phyloP scores from a whole-genome alignment of 2,113 vertebrate species.

The Irena cyanogastra region DNA sequence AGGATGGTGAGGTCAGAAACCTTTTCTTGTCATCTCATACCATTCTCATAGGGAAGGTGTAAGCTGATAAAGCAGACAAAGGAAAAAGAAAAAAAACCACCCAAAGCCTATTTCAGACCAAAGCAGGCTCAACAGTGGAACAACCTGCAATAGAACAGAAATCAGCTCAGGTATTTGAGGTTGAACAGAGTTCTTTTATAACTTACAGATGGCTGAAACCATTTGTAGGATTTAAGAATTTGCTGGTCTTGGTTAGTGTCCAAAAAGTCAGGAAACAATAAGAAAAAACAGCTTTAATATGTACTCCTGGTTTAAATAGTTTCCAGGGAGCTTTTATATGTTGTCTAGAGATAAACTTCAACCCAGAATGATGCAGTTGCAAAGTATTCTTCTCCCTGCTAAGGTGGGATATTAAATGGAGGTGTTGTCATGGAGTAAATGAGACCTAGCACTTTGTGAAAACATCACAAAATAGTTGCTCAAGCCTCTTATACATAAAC shows the following conservation, averaged over 20 bases:
- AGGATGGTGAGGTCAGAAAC: background rate
- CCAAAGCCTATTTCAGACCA: background rate
- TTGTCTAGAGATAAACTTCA: slow-evolving; percentile 1
- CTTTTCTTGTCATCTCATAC: background rate
- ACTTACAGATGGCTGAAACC: slow-evolving; percentile 24
- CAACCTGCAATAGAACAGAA: background rate
- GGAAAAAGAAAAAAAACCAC: background rate
- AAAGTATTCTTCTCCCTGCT: background rate
- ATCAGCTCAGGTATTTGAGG: background rate
- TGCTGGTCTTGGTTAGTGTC: slow-evolving; percentile 32
- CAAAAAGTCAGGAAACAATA: slow-evolving; percentile 52
- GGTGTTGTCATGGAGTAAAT: background rate
- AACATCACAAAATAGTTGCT: background rate
- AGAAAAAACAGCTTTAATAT: slow-evolving; percentile 24
- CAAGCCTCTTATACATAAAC: background rate
- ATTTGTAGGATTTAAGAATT: slow-evolving; percentile 42
- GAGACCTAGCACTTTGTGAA: background rate
- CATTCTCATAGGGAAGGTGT: background rate
- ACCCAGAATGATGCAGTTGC: background rate
- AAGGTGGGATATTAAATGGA: background rate
- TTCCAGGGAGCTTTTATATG: background rate
- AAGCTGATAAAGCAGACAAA: slow-evolving; percentile 20
- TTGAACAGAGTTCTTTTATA: slow-evolving; percentile 28
- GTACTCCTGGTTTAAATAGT: slow-evolving; percentile 8
- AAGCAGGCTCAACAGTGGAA: background rate